Evolutionary conservation across 2,888 invertebrate species (phyloP).

Genomic region (Ethmia dodecea): DNA sequence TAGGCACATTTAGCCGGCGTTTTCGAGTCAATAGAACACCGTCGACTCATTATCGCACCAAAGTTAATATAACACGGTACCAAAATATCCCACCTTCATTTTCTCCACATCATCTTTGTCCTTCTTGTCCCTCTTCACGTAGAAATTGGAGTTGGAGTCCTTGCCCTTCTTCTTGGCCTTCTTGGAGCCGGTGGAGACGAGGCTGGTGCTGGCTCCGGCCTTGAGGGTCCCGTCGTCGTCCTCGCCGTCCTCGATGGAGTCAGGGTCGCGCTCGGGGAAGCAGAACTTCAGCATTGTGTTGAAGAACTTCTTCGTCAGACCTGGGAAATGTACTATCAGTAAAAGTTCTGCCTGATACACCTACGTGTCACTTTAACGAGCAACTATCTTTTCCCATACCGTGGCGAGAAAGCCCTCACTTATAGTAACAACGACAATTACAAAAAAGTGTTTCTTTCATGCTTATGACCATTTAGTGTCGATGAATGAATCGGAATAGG

Average conservation of each 20-base stretch:
- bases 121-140: slow-evolving; percentile 89
- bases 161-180: slow-evolving; percentile 76
- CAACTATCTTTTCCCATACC: too few relatives aligned
- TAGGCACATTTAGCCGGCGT: too few relatives aligned
- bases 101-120: slow-evolving; percentile 97
- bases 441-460: too few relatives aligned
- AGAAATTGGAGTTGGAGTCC: slow-evolving; percentile 92
- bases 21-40: too few relatives aligned
- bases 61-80: too few relatives aligned
- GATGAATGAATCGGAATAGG: too few relatives aligned
- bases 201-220: slow-evolving; percentile 45
- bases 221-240: slow-evolving; percentile 68
- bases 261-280: slow-evolving; percentile 95
- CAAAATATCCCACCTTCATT: too few relatives aligned
- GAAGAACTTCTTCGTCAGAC: slow-evolving; percentile 96
- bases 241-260: slow-evolving; percentile 85
- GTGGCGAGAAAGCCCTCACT: too few relatives aligned
- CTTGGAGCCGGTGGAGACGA: slow-evolving; percentile 68
- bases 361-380: neutral
- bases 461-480: too few relatives aligned
- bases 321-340: slow-evolving; percentile 46
- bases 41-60: too few relatives aligned
- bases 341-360: too few relatives aligned
- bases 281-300: slow-evolving; percentile 98
- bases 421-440: too few relatives aligned